Base-by-base conservation (phyloP, 2,113 vertebrate genomes). In the Martes martes region DNA sequence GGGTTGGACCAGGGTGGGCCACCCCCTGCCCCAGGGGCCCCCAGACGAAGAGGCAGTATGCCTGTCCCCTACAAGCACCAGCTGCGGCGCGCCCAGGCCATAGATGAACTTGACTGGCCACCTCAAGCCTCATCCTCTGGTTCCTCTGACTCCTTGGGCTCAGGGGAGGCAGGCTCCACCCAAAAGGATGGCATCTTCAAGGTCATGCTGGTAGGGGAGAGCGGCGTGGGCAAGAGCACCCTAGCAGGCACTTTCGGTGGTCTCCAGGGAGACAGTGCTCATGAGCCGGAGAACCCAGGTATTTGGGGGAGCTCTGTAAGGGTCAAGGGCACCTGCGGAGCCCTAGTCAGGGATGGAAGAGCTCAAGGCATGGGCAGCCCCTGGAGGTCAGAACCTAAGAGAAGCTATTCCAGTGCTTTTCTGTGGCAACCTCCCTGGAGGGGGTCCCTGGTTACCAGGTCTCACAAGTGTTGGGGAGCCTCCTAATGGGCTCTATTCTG, bases 51-150 rank as follows among this genome's bases (percentile, higher is more conserved):
- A 97, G 99, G 99, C 95, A 99, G 99, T 95, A 99, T 99, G 94
- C 99, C 99, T 55, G 98, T 99, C 83, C 99, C 99, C 28, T 98
- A 99, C 78, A 99, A 99, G 97, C 99, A 99, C 98, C 99, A 99
- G 98, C 98, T 99, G 36, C 98, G 98, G 80, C 98, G 99, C 57
- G 99, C 99, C 0, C 98, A 98, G 33, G 99, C 99, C 63, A 99
- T 99, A 5, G 99, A 99, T 69, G 99, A 99, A 92, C 98, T 98
- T 61, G 99, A 99, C 82, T 99, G 99, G 99, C 98, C 99, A 0
- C 98, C 98, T 18, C 98, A 99, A 97, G 45, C 97, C 98, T 98
- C 98, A 98, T 39, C 98, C 97, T 99, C 98, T 91, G 98, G 95
- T 83, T 98, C 99, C 78, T 99, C 99, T 8, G 99, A 98, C 50